A percentile compares a stretch with the other conserved stretches of the same genome.
These are phyloP conservation scores for Microcebus ravelobensis DNA, from an alignment of 2,113 vertebrate genomes.

Conservation along the genomic window DNA sequence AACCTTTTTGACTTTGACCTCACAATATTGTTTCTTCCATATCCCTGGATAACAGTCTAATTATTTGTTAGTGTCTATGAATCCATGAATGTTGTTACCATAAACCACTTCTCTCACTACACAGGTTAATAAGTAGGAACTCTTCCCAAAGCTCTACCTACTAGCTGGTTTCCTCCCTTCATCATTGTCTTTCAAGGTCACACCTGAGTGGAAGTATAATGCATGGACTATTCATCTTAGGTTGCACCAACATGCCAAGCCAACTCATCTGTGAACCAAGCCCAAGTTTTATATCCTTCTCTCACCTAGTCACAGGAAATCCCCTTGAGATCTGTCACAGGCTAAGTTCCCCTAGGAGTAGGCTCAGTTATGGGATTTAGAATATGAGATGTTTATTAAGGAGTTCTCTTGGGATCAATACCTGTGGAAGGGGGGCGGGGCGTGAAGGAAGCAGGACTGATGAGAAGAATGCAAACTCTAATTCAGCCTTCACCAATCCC, in stretches of 20 bases:
- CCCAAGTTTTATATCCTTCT: neutral
- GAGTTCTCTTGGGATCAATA: neutral
- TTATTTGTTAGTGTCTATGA: neutral
- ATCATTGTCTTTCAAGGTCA: conserved; percentile 4
- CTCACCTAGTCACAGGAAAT: neutral
- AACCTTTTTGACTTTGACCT: neutral
- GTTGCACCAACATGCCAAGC: neutral
- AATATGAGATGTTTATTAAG: neutral
- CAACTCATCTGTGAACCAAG: neutral
- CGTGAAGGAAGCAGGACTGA: neutral
- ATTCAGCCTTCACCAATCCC: neutral
- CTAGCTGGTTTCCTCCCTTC: neutral
- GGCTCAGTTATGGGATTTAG: neutral
- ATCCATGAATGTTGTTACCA: neutral
- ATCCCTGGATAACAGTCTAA: neutral
- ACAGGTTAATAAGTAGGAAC: neutral
- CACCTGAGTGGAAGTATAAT: neutral
- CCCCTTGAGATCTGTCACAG: neutral
- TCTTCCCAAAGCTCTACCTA: neutral
- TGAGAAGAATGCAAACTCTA: neutral
- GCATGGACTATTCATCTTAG: neutral
- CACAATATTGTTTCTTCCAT: neutral
- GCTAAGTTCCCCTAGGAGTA: neutral
- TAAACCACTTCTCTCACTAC: neutral
- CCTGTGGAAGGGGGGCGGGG: neutral